These are phyloP conservation scores for Leptoclinus maculatus DNA, from an alignment of 2,797 vertebrate genomes.

Conservation along the genomic window DNA sequence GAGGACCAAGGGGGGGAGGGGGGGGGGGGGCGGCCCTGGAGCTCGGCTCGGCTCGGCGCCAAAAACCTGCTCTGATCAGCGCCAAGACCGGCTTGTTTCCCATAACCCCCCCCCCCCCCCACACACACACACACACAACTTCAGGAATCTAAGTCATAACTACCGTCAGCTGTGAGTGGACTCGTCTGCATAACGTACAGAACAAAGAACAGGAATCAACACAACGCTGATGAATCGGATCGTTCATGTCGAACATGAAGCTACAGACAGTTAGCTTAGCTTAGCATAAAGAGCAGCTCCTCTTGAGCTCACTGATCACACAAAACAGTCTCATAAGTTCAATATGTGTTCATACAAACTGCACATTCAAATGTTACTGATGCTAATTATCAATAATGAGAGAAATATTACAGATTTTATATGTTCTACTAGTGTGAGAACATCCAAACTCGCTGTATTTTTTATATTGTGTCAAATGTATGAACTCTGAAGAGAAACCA, in stretches of 20 bases:
- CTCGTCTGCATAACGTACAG: no score
- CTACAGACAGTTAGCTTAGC: no score
- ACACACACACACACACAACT: background rate
- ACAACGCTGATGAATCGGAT: no score
- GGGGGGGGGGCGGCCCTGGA: conserved; percentile 8
- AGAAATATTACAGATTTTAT: background rate
- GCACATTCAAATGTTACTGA: no score
- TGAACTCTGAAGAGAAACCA: background rate
- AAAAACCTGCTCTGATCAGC: conserved; percentile 9
- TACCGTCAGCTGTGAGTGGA: no score
- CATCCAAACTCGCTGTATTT: background rate
- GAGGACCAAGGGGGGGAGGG: conserved; percentile 22
- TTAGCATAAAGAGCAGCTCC: no score
- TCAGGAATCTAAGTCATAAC: no score
- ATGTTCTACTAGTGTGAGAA: background rate
- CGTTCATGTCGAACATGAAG: no score
- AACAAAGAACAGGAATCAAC: no score
- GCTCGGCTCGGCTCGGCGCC: conserved; percentile 15
- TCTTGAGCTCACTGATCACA: no score
- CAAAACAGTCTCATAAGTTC: no score
- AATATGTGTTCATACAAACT: no score
- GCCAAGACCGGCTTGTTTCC: conserved; percentile 23
- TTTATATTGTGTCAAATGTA: background rate
- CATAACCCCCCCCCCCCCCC: background rate
- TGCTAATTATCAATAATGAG: background rate